These are phyloP conservation scores for cat (Felis catus) DNA, from an alignment of 2,113 vertebrate species.

Conservation along the genomic window F.catus_Fca126_mat1.0 CM031411.1:35399501-35400000, in stretches of 20 bases:
- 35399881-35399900: neutral
- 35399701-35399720: constrained; percentile 74
- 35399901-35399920: neutral
- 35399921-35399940: neutral
- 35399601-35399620: neutral
- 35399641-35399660: constrained; percentile 54
- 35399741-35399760: constrained; percentile 76
- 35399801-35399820: constrained; percentile 50
- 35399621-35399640: constrained; percentile 25
- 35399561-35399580: neutral
- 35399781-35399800: constrained; percentile 56
- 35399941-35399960: neutral
- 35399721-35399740: constrained; percentile 78
- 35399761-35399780: constrained; percentile 78
- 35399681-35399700: constrained; percentile 79
- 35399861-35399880: neutral
- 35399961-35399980: neutral
- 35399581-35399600: neutral
- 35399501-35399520: neutral
- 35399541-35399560: neutral
- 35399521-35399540: neutral
- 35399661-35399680: constrained; percentile 58
- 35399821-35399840: neutral
- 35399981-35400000: neutral
- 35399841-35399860: neutral